phyloP scores from a whole-genome alignment of 2,888 invertebrate species.

The Tenthredo notha region DNA sequence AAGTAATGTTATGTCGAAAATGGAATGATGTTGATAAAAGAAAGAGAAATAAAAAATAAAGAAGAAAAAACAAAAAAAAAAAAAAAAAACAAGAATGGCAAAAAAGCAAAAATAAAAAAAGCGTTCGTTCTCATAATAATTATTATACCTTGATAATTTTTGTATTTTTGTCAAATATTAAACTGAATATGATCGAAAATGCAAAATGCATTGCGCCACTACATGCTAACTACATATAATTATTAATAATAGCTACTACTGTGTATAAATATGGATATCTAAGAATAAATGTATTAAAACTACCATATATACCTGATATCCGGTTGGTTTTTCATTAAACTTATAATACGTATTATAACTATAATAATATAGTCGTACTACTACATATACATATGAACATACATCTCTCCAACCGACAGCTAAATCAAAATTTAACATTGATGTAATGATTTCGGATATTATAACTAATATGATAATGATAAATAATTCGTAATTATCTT shows the following conservation, averaged over 20 bases:
- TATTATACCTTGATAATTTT: conserved; percentile 75
- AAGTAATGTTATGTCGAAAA: background rate
- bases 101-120: conserved; percentile 43
- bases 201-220: conserved; percentile 72
- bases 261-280: conserved; percentile 76
- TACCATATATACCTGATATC: conserved; percentile 50
- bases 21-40: conserved; percentile 40
- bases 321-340: conserved; percentile 29
- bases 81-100: conserved; percentile 16
- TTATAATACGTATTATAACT: background rate
- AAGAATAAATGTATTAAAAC: conserved; percentile 74
- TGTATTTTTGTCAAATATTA: conserved; percentile 76
- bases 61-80: conserved; percentile 35
- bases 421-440: background rate
- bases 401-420: background rate
- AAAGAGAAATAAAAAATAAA: conserved; percentile 37
- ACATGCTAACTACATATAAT: conserved; percentile 70
- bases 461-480: background rate
- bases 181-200: conserved; percentile 68
- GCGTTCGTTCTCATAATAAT: conserved; percentile 70
- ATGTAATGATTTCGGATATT: background rate
- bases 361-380: background rate
- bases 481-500: background rate
- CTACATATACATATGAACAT: background rate
- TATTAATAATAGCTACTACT: conserved; percentile 70